Evolutionary conservation across 2,113 vertebrate species (phyloP).

Genomic region (Notiomystis cincta): DNA sequence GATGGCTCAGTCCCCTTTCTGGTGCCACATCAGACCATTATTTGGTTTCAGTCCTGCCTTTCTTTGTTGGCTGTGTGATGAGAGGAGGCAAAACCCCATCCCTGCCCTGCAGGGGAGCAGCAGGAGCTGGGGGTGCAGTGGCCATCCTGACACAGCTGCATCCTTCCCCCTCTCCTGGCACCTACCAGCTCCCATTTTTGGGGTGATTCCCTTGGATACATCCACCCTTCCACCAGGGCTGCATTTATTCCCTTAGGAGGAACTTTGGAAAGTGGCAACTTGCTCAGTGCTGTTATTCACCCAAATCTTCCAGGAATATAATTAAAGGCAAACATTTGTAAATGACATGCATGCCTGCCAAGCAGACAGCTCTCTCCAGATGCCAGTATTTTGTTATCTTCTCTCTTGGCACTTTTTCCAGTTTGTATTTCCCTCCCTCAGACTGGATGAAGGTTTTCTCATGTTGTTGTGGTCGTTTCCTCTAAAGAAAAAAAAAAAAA

Average conservation of each 20-base stretch:
- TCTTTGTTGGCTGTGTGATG: neutral
- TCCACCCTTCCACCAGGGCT: too few species aligned
- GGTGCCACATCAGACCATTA: neutral
- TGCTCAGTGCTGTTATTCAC: neutral
- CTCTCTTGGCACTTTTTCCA: conserved; percentile 22
- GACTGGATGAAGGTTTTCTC: neutral
- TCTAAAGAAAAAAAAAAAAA: neutral
- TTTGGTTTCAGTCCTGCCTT: neutral
- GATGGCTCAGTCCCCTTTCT: neutral
- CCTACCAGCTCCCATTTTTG: too few species aligned
- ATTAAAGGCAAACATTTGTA: conserved; percentile 55
- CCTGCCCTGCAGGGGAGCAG: too few species aligned
- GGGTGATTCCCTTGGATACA: too few species aligned
- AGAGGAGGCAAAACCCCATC: neutral
- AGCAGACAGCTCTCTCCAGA: conserved; percentile 36
- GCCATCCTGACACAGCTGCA: too few species aligned
- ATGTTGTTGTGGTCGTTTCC: neutral
- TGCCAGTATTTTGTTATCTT: conserved; percentile 31
- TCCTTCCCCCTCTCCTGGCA: too few species aligned
- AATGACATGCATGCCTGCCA: neutral
- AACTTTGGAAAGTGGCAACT: neutral
- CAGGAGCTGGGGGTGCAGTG: too few species aligned
- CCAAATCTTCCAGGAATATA: neutral
- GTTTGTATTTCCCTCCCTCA: neutral
- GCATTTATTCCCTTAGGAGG: too few species aligned